These are phyloP conservation scores for Antrozous pallidus DNA, from an alignment of 2,797 vertebrate species.

Conservation along the genomic window DNA sequence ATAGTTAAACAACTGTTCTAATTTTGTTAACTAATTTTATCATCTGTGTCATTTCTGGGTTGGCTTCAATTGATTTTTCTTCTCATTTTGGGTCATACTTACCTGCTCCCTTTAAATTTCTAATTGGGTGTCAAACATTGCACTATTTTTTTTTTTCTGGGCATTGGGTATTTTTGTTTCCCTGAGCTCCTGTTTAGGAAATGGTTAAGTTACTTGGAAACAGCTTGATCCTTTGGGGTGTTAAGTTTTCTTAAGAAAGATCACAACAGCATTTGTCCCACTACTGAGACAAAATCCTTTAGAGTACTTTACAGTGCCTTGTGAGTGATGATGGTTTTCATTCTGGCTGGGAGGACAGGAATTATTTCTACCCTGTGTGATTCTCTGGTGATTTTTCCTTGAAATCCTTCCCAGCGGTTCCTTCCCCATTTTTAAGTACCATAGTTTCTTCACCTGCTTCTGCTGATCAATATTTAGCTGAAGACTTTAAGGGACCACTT, in stretches of 20 bases:
- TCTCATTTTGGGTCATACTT: background rate
- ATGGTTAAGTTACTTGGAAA: background rate
- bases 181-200: background rate
- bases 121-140: background rate
- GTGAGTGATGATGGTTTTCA: background rate
- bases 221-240: background rate
- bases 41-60: background rate
- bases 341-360: background rate
- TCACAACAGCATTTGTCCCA: background rate
- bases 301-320: background rate
- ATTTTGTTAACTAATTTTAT: background rate
- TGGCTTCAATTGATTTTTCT: background rate
- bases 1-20: background rate
- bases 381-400: background rate
- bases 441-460: background rate
- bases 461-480: background rate
- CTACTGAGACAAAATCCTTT: background rate
- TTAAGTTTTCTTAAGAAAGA: background rate
- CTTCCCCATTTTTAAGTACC: background rate
- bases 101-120: constrained; percentile 3
- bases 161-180: constrained; percentile 10
- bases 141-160: background rate
- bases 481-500: background rate
- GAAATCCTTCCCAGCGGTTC: background rate
- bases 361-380: background rate